phyloP scores from a whole-genome alignment of 2,797 vertebrate genomes.

The Hemibagrus guttatus region DNA sequence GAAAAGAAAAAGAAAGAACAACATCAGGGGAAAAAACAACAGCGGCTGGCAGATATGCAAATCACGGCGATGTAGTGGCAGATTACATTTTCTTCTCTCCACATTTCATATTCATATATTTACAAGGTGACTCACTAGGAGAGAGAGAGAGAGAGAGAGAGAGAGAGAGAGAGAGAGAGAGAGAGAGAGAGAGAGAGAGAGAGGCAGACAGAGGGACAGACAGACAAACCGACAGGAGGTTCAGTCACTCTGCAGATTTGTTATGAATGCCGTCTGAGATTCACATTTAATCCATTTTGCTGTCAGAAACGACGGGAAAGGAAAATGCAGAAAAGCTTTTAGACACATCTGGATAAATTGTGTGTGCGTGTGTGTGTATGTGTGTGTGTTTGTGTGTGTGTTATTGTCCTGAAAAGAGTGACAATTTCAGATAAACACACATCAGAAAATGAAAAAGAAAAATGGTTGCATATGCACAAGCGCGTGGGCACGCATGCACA shows the following conservation, averaged over 20 bases:
- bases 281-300: conserved; percentile 77
- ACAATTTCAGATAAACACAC: conserved; percentile 20
- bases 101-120: conserved; percentile 85
- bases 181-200: neutral
- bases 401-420: conserved; percentile 18
- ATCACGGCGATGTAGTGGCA: conserved; percentile 74
- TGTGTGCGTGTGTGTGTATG: conserved; percentile 4
- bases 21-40: conserved; percentile 56
- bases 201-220: conserved; percentile 25
- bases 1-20: conserved; percentile 24
- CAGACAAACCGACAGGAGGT: conserved; percentile 52
- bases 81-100: conserved; percentile 74
- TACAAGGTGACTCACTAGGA: conserved; percentile 83
- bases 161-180: conserved; percentile 31
- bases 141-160: conserved; percentile 25
- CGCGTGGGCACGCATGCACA: neutral
- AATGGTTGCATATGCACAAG: neutral
- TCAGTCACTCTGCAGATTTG: conserved; percentile 67
- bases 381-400: conserved; percentile 11
- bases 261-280: conserved; percentile 77
- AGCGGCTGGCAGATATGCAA: conserved; percentile 80
- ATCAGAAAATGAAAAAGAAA: neutral
- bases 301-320: conserved; percentile 71
- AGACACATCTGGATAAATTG: conserved; percentile 35
- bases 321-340: conserved; percentile 55